These are phyloP conservation scores for Alectoris magna DNA, from an alignment of 2,797 vertebrate species.

Conservation along the genomic window DNA sequence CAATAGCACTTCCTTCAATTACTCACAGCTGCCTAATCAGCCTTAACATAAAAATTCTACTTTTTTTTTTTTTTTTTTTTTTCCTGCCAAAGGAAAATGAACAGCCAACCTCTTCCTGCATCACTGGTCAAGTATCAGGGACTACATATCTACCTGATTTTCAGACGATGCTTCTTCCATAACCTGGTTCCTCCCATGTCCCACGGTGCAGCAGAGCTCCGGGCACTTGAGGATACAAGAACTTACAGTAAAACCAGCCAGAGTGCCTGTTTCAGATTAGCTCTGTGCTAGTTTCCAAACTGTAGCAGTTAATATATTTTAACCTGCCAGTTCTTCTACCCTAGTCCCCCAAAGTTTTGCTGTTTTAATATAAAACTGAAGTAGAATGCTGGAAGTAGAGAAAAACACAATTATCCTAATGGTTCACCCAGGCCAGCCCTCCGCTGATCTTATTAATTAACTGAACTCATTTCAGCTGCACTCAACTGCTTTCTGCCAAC, in stretches of 20 bases:
- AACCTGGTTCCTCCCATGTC: background rate
- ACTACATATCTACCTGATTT: background rate
- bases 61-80: background rate
- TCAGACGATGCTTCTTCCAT: background rate
- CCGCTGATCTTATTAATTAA: background rate
- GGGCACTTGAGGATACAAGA: background rate
- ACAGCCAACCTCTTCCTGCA: background rate
- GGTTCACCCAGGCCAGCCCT: background rate
- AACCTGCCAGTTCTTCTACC: background rate
- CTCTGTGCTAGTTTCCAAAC: background rate
- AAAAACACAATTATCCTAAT: background rate
- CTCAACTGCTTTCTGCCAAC: background rate
- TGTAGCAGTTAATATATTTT: background rate
- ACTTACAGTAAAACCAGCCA: background rate
- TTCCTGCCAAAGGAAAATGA: background rate
- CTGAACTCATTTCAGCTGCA: background rate
- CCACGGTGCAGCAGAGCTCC: background rate
- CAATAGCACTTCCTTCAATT: constrained; percentile 30
- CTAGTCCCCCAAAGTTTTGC: background rate
- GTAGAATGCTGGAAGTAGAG: background rate
- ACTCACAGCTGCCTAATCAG: constrained; percentile 6
- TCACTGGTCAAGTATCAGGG: background rate
- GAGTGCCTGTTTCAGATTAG: background rate
- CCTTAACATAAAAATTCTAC: background rate
- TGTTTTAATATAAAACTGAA: background rate